Base-by-base conservation (phyloP, 1,140 invertebrate genomes). In the Penaeus chinensis region DNA sequence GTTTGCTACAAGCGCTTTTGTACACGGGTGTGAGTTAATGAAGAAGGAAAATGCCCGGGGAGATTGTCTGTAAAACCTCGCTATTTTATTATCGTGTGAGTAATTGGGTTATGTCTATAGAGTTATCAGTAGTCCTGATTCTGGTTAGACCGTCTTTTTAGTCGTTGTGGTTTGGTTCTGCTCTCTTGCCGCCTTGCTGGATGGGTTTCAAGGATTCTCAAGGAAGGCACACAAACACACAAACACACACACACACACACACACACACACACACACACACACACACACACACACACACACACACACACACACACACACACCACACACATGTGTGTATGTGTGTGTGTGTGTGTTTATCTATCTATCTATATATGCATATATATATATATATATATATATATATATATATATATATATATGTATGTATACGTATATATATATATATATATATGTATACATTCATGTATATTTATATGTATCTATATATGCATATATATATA, bases 321-420 rank as follows among this genome's bases (percentile, higher is more conserved):
- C 27, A 71, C 27, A 8, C 27, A 8, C 27, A 8, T 71, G 10
- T 71, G 10, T 24, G 22, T 71, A 8, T 71, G 22, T 71, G 22
- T 71, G 0, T 71, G 27, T 27, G 10, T 71, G 27, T 71, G 27
- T 71, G 27, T 24, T 27, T 71, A 71, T 71, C 27, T 74, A 74
- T 74, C 3, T 74, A 74, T 27, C 32, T 74, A 22, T 27, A 24
- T 74, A 74, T 74, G 5, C 2, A 74, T 74, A 74, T 74, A 74
- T 74, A 74, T 74, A 74, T 32, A 74, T 74, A 74, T 32, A 32
- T 74, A 74, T 32, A 74, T 32, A 74, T 32, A 74, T 32, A 74
- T 32, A 74, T 74, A 74, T 74, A 74, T 74, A n/a, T 74, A 74
- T 74, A 74, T 74, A 74, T 74, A 74, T 37, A 74, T n/a, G 32